These are phyloP conservation scores for Harmothoe impar DNA, from an alignment of 2,888 invertebrate species.

Conservation along the genomic window DNA sequence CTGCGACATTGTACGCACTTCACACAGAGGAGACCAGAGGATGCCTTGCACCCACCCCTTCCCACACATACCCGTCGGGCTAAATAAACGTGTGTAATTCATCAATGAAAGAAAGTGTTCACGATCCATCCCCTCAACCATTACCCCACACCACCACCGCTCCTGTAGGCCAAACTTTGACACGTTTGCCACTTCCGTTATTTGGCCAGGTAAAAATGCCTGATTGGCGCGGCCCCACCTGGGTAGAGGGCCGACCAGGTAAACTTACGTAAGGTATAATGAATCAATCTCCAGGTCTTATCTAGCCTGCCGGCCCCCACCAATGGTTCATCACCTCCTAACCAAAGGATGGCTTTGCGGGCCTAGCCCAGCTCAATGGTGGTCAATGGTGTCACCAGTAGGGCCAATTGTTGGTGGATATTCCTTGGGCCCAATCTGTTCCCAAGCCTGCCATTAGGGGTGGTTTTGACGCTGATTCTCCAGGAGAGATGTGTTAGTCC, in stretches of 20 bases:
- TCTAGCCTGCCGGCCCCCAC: not conserved
- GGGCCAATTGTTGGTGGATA: not conserved
- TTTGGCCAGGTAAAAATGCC: constrained; percentile 19
- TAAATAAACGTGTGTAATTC: not conserved
- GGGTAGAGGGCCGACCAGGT: not conserved
- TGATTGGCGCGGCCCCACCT: not conserved
- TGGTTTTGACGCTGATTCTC: constrained; percentile 34
- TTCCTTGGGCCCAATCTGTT: constrained; percentile 32
- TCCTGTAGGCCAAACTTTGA: constrained; percentile 28
- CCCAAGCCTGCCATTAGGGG: constrained; percentile 40
- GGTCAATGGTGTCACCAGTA: not conserved
- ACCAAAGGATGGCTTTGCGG: constrained; percentile 28
- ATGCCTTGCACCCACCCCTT: too few species aligned
- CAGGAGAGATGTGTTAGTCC: not conserved
- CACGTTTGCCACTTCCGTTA: not conserved
- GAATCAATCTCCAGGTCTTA: constrained; percentile 36
- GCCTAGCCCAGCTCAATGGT: not conserved
- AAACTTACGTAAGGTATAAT: constrained; percentile 42
- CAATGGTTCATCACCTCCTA: constrained; percentile 44
- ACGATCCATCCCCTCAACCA: constrained; percentile 14
- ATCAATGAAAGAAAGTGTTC: not conserved
- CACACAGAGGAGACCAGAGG: too few species aligned
- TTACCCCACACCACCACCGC: not conserved
- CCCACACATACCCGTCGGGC: too few species aligned
- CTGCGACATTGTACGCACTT: too few species aligned